Conservation (phyloP, 2,113 vertebrate species). For the Maccullochella peelii region DNA sequence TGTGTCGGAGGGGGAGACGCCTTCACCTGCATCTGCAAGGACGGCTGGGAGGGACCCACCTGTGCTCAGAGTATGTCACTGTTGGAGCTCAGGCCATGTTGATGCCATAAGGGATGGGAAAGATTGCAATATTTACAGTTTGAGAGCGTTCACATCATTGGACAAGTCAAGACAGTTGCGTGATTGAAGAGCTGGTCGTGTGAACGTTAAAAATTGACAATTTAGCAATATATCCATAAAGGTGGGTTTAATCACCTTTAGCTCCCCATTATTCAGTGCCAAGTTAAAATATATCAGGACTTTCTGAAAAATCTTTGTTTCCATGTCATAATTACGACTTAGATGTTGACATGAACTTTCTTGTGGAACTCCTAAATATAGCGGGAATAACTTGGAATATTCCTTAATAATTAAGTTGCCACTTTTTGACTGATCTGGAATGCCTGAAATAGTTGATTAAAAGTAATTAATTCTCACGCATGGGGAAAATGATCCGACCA, state of each 20-base stretch:
- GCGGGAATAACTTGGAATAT: not conserved
- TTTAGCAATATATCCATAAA: no score
- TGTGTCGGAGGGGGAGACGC: constrained; percentile 92
- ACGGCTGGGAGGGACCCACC: constrained; percentile 94
- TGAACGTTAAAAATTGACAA: not conserved
- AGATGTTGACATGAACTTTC: not conserved
- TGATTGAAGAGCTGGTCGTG: not conserved
- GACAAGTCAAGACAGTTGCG: constrained; percentile 5
- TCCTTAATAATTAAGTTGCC: not conserved
- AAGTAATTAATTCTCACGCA: not conserved
- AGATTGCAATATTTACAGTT: not conserved
- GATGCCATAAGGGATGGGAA: not conserved
- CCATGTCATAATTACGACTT: not conserved
- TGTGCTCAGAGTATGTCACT: constrained; percentile 91
- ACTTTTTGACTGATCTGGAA: not conserved
- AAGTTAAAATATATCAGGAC: not conserved
- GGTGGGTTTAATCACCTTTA: not conserved
- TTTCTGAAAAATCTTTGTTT: not conserved
- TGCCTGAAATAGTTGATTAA: no score
- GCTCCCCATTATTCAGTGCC: not conserved
- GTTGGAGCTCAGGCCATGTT: not conserved
- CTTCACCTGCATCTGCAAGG: constrained; percentile 96
- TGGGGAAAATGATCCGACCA: not conserved
- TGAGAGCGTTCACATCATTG: no score
- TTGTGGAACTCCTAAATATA: not conserved